phyloP scores from a whole-genome alignment of 1,140 invertebrate genomes.

The Conus ventricosus region DNA sequence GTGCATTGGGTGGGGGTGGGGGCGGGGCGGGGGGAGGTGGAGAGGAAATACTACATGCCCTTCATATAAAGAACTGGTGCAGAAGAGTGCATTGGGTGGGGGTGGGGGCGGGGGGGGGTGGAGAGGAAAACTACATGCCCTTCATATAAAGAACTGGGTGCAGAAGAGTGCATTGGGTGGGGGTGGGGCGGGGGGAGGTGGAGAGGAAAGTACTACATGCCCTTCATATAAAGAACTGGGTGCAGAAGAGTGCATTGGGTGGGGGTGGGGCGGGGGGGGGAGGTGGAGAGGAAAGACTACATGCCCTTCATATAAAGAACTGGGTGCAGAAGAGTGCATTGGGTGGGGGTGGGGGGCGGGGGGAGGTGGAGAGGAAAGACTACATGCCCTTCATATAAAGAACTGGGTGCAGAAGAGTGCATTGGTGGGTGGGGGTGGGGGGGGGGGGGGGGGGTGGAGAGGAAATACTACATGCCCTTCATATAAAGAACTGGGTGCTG shows the following conservation, averaged over 20 bases:
- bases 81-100: no score
- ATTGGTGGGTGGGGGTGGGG: no score
- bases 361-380: neutral
- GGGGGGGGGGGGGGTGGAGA: neutral
- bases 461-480: constrained; percentile 35
- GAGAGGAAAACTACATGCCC: constrained; percentile 35
- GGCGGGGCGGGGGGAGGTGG: no score
- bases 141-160: neutral
- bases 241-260: no score
- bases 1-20: no score
- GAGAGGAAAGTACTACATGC: neutral
- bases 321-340: no score
- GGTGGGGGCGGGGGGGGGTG: neutral
- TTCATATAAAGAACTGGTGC: neutral
- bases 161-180: no score
- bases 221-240: neutral
- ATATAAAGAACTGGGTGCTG: neutral
- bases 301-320: constrained; percentile 23
- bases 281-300: constrained; percentile 27
- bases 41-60: neutral
- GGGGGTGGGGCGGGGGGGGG: neutral
- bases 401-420: no score
- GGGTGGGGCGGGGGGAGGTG: no score
- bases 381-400: neutral
- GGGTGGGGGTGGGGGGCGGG: no score